phyloP scores from a whole-genome alignment of 2,113 vertebrate genomes.

The Mellivora capensis region DNA sequence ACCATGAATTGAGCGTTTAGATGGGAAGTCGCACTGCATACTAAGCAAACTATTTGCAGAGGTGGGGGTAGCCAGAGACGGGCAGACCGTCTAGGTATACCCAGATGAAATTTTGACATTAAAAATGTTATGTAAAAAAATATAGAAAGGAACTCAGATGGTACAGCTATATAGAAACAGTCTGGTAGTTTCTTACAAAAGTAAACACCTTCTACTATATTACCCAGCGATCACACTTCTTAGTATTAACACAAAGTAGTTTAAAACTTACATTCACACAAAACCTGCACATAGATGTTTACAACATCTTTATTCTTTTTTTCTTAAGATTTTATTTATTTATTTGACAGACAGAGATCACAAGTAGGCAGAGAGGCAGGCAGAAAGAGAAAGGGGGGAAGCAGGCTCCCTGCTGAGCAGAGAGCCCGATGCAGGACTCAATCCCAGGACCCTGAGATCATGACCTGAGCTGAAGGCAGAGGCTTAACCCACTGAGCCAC shows the following conservation, averaged over 20 bases:
- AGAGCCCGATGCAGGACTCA: no score
- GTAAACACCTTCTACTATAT: neutral
- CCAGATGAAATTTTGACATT: neutral
- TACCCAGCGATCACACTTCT: neutral
- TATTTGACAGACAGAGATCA: no score
- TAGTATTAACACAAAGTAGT: neutral
- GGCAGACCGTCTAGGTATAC: neutral
- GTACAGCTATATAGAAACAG: neutral
- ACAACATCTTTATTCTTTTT: no score
- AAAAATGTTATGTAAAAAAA: neutral
- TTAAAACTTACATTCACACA: neutral
- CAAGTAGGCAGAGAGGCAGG: no score
- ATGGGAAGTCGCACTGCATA: neutral
- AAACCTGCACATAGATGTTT: neutral
- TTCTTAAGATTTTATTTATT: no score
- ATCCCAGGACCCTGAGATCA: no score
- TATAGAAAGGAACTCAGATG: neutral
- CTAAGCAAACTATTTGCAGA: neutral
- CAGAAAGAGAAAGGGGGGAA: no score
- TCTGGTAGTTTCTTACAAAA: constrained; percentile 8
- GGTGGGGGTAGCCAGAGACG: neutral
- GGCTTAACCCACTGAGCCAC: no score
- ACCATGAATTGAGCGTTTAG: neutral
- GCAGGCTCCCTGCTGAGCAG: no score
- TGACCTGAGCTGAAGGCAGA: no score